These are phyloP conservation scores for Apis dorsata DNA, from an alignment of 1,140 invertebrate species.

Conservation along the genomic window DNA sequence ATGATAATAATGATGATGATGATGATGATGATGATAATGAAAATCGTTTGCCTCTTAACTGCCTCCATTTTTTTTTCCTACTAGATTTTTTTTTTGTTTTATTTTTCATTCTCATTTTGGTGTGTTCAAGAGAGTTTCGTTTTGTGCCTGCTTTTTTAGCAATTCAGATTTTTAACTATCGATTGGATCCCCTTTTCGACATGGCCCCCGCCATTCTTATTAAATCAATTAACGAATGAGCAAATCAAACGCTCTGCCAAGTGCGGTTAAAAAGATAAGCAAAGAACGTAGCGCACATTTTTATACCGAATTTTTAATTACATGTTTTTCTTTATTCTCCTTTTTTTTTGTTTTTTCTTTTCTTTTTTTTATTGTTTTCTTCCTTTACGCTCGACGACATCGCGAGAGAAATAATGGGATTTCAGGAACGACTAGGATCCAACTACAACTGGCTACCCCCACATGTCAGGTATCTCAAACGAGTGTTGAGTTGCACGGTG, in stretches of 20 bases:
- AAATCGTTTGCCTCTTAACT: conserved; percentile 37
- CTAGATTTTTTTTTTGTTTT: not conserved
- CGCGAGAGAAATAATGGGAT: conserved; percentile 28
- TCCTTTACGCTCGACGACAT: not conserved
- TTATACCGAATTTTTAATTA: not conserved
- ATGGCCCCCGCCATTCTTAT: not conserved
- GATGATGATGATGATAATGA: conserved; percentile 26
- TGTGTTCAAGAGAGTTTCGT: conserved; percentile 28
- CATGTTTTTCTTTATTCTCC: not conserved
- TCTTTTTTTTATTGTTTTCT: not conserved
- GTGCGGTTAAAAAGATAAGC: not conserved
- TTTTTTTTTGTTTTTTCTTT: not conserved
- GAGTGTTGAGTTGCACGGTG: conserved; percentile 73
- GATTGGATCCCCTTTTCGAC: not conserved
- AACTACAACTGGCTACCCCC: conserved; percentile 71
- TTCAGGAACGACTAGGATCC: conserved; percentile 53
- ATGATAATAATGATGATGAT: conserved; percentile 7
- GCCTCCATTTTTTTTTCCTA: conserved; percentile 17
- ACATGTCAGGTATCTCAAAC: conserved; percentile 68
- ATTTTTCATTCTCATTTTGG: conserved; percentile 7
- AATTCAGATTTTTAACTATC: conserved; percentile 18
- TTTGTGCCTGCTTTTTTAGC: conserved; percentile 40
- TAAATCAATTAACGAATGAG: conserved; percentile 15
- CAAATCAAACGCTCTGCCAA: not conserved
- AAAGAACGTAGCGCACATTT: not conserved